phyloP scores from a whole-genome alignment of 2,888 invertebrate genomes.

The Plebejus melissa region DNA sequence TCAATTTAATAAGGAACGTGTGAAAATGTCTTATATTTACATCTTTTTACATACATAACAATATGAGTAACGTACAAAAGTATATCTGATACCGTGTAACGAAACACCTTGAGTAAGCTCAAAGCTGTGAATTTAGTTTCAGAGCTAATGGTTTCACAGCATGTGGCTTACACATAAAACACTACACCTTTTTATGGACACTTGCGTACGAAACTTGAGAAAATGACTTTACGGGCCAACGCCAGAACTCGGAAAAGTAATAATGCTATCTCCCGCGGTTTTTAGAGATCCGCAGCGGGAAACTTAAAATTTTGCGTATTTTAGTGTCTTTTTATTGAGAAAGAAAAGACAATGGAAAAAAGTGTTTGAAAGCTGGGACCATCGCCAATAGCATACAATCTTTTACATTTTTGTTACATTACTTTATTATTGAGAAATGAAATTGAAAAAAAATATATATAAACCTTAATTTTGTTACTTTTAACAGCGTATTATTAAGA shows the following conservation, averaged over 20 bases:
- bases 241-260: constrained; percentile 14
- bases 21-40: constrained; percentile 2
- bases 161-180: constrained; percentile 50
- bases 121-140: constrained; percentile 26
- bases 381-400: no score
- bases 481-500: not conserved
- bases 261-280: constrained; percentile 10
- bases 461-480: not conserved
- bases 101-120: constrained; percentile 9
- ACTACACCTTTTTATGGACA: constrained; percentile 38
- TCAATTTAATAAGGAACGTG: constrained; percentile 2
- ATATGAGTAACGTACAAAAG: constrained; percentile 5
- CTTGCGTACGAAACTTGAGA: constrained; percentile 24
- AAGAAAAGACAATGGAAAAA: no score
- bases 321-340: no score
- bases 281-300: no score
- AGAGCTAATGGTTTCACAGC: constrained; percentile 59
- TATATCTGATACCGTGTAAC: constrained; percentile 11
- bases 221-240: constrained; percentile 21
- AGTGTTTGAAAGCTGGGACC: no score
- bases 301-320: no score
- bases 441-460: no score
- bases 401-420: no score
- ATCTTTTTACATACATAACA: constrained; percentile 20
- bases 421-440: no score